Conservation (phyloP, 2,113 vertebrate species). For the Dendrocopos noguchii region DNA sequence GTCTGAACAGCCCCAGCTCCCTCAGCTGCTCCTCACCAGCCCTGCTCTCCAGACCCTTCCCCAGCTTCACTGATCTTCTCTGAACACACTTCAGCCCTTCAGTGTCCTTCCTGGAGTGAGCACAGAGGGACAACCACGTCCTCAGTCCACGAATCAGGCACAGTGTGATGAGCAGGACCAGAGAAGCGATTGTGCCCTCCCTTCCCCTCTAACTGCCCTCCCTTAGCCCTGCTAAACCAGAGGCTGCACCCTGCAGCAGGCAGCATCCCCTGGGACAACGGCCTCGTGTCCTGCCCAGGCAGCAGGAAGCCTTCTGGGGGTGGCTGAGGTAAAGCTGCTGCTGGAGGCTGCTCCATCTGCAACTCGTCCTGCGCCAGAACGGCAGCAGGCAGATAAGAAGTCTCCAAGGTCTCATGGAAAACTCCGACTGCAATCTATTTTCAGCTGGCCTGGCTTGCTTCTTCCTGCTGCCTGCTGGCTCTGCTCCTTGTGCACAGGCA, state of each 20-base stretch:
- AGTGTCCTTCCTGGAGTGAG: too few relatives aligned
- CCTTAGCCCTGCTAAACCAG: background rate
- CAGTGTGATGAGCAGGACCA: too few relatives aligned
- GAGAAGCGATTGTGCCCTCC: too few relatives aligned
- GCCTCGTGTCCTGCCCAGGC: background rate
- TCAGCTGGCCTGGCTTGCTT: background rate
- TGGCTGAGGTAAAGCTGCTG: background rate
- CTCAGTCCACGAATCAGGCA: too few relatives aligned
- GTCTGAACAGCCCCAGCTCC: too few relatives aligned
- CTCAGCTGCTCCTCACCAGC: too few relatives aligned
- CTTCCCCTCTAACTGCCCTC: too few relatives aligned
- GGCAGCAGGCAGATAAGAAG: slow-evolving; percentile 17
- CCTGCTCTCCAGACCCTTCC: too few relatives aligned
- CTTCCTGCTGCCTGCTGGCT: background rate
- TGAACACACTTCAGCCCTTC: too few relatives aligned
- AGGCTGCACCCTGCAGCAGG: background rate
- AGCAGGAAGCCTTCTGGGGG: background rate
- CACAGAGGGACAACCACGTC: too few relatives aligned
- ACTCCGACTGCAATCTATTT: slow-evolving; percentile 38
- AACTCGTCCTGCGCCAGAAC: background rate
- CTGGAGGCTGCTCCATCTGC: slow-evolving; percentile 19
- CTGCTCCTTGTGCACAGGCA: background rate
- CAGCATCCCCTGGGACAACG: fast-evolving
- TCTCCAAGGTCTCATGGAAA: slow-evolving; percentile 18
- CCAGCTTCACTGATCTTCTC: too few relatives aligned